Evolutionary conservation across 1,140 invertebrate genomes (phyloP), one percentile per base, ranked within the genome.

Genomic region (Rhopalosiphum padi): DNA sequence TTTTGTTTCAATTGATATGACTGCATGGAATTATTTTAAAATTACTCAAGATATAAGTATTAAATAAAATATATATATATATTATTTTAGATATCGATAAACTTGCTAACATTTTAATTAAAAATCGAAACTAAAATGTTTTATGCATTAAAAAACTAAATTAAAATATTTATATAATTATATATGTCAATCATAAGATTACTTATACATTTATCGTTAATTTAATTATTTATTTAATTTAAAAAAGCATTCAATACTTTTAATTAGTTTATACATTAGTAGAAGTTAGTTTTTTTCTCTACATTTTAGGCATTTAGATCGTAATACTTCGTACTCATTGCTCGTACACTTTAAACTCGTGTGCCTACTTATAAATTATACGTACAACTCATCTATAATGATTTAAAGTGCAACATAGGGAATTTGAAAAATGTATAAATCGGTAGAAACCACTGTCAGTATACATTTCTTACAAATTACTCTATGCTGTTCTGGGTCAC

Each of bases 371-470:
- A 46, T 86, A n/a, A 46, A 86, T 86, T 86, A 86, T n/a, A 25
- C 15, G 15, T 77, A 35, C 30, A n/a, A 35, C 4, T 77, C 60
- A 77, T 41, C 11, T 21, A n/a, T 86, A 86, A 86, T 25, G 15
- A 86, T 46, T 46, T 46, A 86, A 30, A 25, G 25, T 43, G 3
- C 37, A 43, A 4, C 83, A 25, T 30, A 23, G 23, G 23, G 85
- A 86, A 86, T 86, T 86, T 86, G 11, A 86, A 86, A 46, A 30
- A 86, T 86, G 41, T 46, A 48, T 86, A 46, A 86, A 86, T 86
- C n/a, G 15, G 6, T 46, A 86, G 37, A 30, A 86, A 86, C 43
- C 23, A 86, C 25, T 86, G 43, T 43, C 87, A 22, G 46, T 51
- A 88, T 53, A 51, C n/a, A 53, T 89, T 53, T 35, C 48, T 37